A percentile compares a stretch with the other conserved stretches of the same genome.
Evolutionary conservation across 2,113 vertebrate genomes (phyloP).

Genomic region (Sylvietta virens): DNA sequence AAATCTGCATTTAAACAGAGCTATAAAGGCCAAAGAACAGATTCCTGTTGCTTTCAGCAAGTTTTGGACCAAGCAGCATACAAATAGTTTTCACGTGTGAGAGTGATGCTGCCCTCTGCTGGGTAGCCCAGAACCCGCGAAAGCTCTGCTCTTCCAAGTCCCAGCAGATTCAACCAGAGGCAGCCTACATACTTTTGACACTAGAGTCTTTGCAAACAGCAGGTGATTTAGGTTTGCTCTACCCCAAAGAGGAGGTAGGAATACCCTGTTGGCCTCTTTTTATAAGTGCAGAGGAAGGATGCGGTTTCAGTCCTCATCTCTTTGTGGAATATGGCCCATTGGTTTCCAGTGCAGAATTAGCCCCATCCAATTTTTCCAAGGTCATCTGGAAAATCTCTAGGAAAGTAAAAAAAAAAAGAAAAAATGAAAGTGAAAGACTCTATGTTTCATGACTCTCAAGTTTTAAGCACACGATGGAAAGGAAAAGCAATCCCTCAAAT

Average conservation of each 20-base stretch:
- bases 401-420: neutral
- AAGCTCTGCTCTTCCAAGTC: neutral
- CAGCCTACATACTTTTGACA: neutral
- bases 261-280: neutral
- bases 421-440: neutral
- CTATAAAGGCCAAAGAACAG: neutral
- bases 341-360: neutral
- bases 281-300: neutral
- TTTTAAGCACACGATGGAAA: neutral
- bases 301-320: neutral
- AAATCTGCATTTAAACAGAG: neutral
- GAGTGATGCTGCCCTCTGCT: constrained; percentile 42
- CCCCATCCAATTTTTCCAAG: neutral
- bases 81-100: neutral
- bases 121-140: neutral
- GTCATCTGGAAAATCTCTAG: neutral
- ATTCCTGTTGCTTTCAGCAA: neutral
- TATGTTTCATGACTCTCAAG: neutral
- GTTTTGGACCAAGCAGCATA: neutral
- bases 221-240: neutral
- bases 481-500: neutral
- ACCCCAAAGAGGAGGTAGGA: neutral
- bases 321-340: neutral
- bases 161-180: neutral
- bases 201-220: neutral